Evolutionary conservation across 2,888 invertebrate species (phyloP).

Genomic region (Morpho deidamia): DNA sequence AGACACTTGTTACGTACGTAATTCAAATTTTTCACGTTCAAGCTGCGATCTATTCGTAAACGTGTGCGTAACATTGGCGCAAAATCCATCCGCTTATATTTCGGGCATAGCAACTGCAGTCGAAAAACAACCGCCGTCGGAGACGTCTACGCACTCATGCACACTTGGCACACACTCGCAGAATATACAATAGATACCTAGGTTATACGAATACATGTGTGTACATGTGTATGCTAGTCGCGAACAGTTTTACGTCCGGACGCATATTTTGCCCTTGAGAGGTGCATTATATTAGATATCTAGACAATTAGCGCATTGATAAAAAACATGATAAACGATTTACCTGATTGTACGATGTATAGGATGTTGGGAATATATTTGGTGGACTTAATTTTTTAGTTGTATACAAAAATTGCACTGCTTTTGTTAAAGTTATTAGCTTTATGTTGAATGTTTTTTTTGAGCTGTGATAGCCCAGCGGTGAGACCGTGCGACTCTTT

Average conservation of each 20-base stretch:
- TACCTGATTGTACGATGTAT: conserved; percentile 7
- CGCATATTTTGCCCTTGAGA: conserved; percentile 73
- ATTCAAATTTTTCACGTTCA: conserved; percentile 6
- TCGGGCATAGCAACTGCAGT: conserved; percentile 74
- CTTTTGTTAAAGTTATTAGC: too few relatives aligned
- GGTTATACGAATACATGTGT: conserved; percentile 36
- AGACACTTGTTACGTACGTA: background rate
- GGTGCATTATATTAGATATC: conserved; percentile 63
- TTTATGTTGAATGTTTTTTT: too few relatives aligned
- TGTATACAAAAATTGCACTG: too few relatives aligned
- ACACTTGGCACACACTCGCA: conserved; percentile 42
- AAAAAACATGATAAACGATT: conserved; percentile 64
- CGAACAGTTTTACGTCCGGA: conserved; percentile 51
- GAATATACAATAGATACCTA: conserved; percentile 57
- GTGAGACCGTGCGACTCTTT: too few relatives aligned
- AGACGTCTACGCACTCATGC: conserved; percentile 49
- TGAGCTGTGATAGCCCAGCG: too few relatives aligned
- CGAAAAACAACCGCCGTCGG: conserved; percentile 63
- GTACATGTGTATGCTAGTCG: conserved; percentile 36
- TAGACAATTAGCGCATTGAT: conserved; percentile 63
- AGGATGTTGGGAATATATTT: background rate
- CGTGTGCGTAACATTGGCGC: conserved; percentile 53
- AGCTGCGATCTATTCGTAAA: conserved; percentile 22
- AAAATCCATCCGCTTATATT: conserved; percentile 67
- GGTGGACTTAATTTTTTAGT: background rate